A percentile compares a stretch with the other conserved stretches of the same genome.
phyloP scores from a whole-genome alignment of 1,140 invertebrate species.

The Plectrocnemia conspersa region DNA sequence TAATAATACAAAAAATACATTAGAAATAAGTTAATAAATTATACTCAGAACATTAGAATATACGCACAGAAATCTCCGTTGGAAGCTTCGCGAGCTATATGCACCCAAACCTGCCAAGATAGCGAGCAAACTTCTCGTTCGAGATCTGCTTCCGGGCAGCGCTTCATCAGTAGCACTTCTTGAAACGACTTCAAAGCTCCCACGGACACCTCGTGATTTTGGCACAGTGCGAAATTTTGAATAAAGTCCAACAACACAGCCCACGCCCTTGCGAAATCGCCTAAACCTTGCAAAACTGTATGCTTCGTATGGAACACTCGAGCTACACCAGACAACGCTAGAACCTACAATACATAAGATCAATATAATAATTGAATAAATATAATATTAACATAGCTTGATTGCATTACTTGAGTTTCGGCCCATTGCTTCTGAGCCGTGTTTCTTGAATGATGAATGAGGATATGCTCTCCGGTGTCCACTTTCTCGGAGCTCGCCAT shows the following conservation, averaged over 20 bases:
- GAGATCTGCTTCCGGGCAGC: conserved; percentile 35
- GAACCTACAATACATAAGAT: conserved; percentile 43
- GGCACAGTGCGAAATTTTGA: conserved; percentile 83
- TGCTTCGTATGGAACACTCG: conserved; percentile 85
- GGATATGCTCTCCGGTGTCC: conserved; percentile 85
- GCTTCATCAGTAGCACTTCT: conserved; percentile 68
- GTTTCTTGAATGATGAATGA: conserved; percentile 98
- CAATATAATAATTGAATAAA: too few species aligned
- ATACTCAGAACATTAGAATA: background rate
- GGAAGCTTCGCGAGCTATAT: conserved; percentile 39
- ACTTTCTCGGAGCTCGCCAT: conserved; percentile 92
- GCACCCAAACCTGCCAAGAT: conserved; percentile 47
- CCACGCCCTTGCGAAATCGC: conserved; percentile 92
- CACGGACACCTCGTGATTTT: conserved; percentile 92
- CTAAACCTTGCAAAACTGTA: conserved; percentile 74
- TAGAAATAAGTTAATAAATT: background rate
- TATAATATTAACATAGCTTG: too few species aligned
- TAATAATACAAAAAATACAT: conserved; percentile 3
- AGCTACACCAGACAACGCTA: conserved; percentile 61
- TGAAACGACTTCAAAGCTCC: conserved; percentile 94
- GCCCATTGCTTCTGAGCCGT: conserved; percentile 99
- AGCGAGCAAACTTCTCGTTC: conserved; percentile 42
- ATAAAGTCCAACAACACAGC: conserved; percentile 88
- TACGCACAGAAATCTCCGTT: conserved; percentile 12
- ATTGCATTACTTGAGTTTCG: conserved; percentile 79